Base-by-base conservation (phyloP, 2,113 vertebrate genomes). In the Dipodomys stephensi region DNA sequence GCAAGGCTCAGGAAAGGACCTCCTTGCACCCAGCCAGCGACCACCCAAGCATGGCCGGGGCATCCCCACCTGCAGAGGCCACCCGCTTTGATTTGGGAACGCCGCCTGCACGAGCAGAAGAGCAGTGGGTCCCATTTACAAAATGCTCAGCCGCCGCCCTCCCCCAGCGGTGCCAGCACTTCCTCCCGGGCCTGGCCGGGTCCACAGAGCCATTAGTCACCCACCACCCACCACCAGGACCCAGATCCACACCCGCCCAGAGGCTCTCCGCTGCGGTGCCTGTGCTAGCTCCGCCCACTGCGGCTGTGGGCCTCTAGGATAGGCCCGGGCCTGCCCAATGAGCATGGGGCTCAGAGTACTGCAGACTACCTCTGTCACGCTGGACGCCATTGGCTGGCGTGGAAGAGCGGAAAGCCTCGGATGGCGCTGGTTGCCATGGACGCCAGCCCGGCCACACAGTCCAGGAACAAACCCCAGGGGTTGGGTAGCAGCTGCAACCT, bases 361-460 rank as follows among this genome's bases (percentile, higher is more conserved):
- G 12, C 80, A 72, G 23, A 76, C 53, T 22, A 81, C 74, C 18
- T 76, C 35, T 4, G 62, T 91, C 91, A 96, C 22, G 11, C 13
- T 25, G 1, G 20, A 72, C 4, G 7, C 35, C 18, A 93, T 93
- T 77, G 95, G 93, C 46, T 62, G 83, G 73, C 19, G 71, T 72
- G 71, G 3, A 80, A 78, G 6, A 53, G 78, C 73, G 18, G 83
- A 87, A 91, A 22, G 73, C 89, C 65, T 77, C 12, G 0, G 28
- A 2, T 3, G 85, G 77, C 57, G 53, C 13, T 0, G 0, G 98
- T 98, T 98, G 97, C 97, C 97, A 98, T 88, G 90, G 98, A 96
- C 97, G 97, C 97, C 74, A 69, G 13, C 57, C 93, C 9, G 73
- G 18, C 80, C 87, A 88, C 87, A 32, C 0, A 1, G 60, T 18